Conservation (phyloP, 2,797 vertebrate genomes). For the Luscinia luscinia region DNA sequence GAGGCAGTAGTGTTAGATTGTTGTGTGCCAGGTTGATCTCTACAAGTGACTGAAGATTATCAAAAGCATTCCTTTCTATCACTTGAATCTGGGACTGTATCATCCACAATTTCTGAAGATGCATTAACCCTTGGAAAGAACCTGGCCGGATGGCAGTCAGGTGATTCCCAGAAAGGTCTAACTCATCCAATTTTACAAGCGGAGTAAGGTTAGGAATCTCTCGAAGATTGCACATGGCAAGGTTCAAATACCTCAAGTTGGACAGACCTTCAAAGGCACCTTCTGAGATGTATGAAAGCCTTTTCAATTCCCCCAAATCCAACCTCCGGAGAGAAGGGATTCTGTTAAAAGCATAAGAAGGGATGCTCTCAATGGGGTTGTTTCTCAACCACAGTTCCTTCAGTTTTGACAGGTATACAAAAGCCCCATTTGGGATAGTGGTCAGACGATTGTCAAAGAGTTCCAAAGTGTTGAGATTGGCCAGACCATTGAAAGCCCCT, state of each 20-base stretch:
- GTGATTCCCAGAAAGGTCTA: slow-evolving; percentile 99
- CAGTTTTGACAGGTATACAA: slow-evolving; percentile 99
- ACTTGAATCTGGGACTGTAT: slow-evolving; percentile 99
- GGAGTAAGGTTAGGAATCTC: slow-evolving; percentile 99
- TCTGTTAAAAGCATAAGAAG: slow-evolving; percentile 99
- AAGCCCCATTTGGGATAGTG: slow-evolving; percentile 98
- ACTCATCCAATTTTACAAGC: slow-evolving; percentile 94
- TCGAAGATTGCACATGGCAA: slow-evolving; percentile 99
- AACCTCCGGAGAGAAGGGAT: slow-evolving; percentile 95
- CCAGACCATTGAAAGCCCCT: slow-evolving; percentile 98
- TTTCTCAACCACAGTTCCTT: slow-evolving; percentile 99
- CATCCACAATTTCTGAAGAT: slow-evolving; percentile 99
- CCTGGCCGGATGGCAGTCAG: slow-evolving; percentile 92
- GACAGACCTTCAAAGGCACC: slow-evolving; percentile 99
- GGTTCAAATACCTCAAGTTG: slow-evolving; percentile 98
- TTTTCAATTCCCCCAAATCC: slow-evolving; percentile 96
- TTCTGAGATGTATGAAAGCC: slow-evolving; percentile 98
- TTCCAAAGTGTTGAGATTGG: slow-evolving; percentile 98
- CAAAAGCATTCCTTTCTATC: slow-evolving; percentile 98
- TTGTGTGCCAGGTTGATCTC: slow-evolving; percentile 99
- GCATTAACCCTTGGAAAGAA: slow-evolving; percentile 97
- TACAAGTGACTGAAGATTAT: slow-evolving; percentile 97
- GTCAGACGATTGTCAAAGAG: slow-evolving; percentile 99
- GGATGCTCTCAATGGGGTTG: slow-evolving; percentile 98
- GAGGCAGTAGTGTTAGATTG: slow-evolving; percentile 97